These are phyloP conservation scores for Drosophila saltans DNA, from an alignment of 1,140 invertebrate species.

Conservation along the genomic window DNA sequence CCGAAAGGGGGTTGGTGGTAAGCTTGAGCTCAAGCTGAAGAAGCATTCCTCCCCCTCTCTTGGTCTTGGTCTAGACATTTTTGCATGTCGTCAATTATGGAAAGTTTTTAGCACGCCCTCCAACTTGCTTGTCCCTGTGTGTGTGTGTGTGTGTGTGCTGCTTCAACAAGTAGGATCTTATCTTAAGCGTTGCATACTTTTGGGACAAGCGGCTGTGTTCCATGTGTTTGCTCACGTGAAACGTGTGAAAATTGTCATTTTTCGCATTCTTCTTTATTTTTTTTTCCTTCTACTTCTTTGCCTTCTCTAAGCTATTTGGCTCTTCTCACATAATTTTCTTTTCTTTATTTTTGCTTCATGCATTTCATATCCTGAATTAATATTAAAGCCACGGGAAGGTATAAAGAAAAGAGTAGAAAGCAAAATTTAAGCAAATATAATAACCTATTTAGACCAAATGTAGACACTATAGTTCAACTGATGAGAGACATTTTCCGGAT, in stretches of 20 bases:
- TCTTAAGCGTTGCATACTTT: slow-evolving; percentile 41
- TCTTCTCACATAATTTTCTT: not conserved
- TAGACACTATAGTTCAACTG: no score
- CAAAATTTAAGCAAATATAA: no score
- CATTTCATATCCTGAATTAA: not conserved
- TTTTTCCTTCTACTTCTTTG: not conserved
- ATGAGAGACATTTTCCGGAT: no score
- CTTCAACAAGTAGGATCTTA: slow-evolving; percentile 67
- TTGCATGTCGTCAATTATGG: slow-evolving; percentile 73
- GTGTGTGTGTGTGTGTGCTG: slow-evolving; percentile 30
- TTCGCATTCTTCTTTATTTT: slow-evolving; percentile 1
- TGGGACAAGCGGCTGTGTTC: slow-evolving; percentile 13
- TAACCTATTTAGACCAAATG: no score
- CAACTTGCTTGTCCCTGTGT: slow-evolving; percentile 19
- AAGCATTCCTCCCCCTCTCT: not conserved
- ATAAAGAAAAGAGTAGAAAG: not conserved
- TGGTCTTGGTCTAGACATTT: slow-evolving; percentile 14
- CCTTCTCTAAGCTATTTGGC: slow-evolving; percentile 15
- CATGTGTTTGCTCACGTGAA: slow-evolving; percentile 28
- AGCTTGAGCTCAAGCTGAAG: not conserved
- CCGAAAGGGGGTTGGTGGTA: not conserved
- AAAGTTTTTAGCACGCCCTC: slow-evolving; percentile 67
- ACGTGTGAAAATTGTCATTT: slow-evolving; percentile 55
- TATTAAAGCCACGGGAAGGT: not conserved
- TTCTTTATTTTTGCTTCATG: not conserved